phyloP scores from a whole-genome alignment of 2,797 vertebrate species.

The Rhinatrema bivittatum region DNA sequence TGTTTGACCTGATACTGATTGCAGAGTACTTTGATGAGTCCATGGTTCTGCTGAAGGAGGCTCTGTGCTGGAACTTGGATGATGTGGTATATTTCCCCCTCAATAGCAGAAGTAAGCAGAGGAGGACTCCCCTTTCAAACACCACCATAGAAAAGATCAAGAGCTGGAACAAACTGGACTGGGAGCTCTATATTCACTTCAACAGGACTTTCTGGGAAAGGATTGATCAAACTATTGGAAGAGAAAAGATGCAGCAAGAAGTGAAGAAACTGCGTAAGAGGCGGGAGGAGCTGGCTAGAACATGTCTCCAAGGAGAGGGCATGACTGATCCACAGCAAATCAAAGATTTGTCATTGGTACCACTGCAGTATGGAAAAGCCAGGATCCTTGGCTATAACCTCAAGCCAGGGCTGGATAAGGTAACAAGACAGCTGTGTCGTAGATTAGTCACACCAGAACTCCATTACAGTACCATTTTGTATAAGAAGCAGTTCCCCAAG shows the following conservation, averaged over 20 bases:
- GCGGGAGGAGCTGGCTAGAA: slow-evolving; percentile 34
- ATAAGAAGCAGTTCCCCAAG: slow-evolving; percentile 51
- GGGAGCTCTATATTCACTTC: too few relatives aligned
- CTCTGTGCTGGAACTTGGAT: too few relatives aligned
- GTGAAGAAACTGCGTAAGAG: slow-evolving; percentile 41
- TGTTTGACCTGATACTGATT: too few relatives aligned
- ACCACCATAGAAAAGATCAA: slow-evolving; percentile 48
- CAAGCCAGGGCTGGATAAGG: slow-evolving; percentile 30
- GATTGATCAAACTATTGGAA: slow-evolving; percentile 71
- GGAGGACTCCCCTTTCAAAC: slow-evolving; percentile 26
- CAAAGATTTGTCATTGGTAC: too few relatives aligned
- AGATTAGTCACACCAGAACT: slow-evolving; percentile 68
- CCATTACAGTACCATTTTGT: slow-evolving; percentile 61
- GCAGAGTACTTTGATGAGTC: too few relatives aligned
- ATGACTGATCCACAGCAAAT: too few relatives aligned
- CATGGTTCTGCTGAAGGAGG: too few relatives aligned
- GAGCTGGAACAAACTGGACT: slow-evolving; percentile 72
- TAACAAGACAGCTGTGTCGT: slow-evolving; percentile 43
- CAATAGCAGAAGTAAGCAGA: slow-evolving; percentile 47
- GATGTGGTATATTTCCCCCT: too few relatives aligned
- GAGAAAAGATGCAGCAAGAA: slow-evolving; percentile 48
- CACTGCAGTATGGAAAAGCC: too few relatives aligned
- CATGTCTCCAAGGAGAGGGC: slow-evolving; percentile 54
- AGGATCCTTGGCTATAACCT: too few relatives aligned
- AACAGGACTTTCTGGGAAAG: too few relatives aligned